Conservation (phyloP, 1,140 invertebrate genomes). For the Macrocentrus cingulum region DNA sequence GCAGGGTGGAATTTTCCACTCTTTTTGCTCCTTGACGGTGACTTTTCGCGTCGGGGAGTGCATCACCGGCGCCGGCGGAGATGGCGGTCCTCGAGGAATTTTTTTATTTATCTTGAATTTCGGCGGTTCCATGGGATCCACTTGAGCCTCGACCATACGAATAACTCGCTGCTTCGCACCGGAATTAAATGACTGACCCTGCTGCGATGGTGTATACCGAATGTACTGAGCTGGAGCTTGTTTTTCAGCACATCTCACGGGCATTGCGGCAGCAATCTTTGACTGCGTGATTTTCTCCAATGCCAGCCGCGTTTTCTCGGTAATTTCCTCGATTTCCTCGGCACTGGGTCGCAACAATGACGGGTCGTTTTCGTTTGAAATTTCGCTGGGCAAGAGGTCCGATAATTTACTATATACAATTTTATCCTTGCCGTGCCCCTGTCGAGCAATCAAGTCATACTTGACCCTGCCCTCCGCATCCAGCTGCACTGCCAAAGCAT, state of each 20-base stretch:
- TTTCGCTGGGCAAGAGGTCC: constrained; percentile 91
- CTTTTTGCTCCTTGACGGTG: constrained; percentile 97
- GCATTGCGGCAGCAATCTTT: constrained; percentile 92
- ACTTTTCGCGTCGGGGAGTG: constrained; percentile 97
- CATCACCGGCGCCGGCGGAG: constrained; percentile 94
- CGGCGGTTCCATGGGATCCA: constrained; percentile 98
- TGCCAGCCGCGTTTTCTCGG: constrained; percentile 81
- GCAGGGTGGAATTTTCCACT: constrained; percentile 99
- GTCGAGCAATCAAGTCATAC: constrained; percentile 93
- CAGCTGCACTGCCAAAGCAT: constrained; percentile 90
- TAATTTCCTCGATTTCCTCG: constrained; percentile 84
- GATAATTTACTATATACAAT: constrained; percentile 95
- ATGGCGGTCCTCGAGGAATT: constrained; percentile 96
- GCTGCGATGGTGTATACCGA: constrained; percentile 95
- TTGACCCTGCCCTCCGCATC: constrained; percentile 95
- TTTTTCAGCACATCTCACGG: constrained; percentile 88
- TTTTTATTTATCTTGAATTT: constrained; percentile 93
- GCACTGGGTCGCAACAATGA: constrained; percentile 81
- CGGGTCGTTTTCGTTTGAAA: constrained; percentile 88
- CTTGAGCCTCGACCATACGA: constrained; percentile 91
- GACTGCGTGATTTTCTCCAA: constrained; percentile 85
- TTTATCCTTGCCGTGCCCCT: constrained; percentile 96
- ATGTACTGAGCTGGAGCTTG: constrained; percentile 93
- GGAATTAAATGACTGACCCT: constrained; percentile 93
- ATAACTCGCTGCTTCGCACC: constrained; percentile 98